Evolutionary conservation across 1,140 invertebrate genomes (phyloP).

Genomic region (Drosophila willistoni): DNA sequence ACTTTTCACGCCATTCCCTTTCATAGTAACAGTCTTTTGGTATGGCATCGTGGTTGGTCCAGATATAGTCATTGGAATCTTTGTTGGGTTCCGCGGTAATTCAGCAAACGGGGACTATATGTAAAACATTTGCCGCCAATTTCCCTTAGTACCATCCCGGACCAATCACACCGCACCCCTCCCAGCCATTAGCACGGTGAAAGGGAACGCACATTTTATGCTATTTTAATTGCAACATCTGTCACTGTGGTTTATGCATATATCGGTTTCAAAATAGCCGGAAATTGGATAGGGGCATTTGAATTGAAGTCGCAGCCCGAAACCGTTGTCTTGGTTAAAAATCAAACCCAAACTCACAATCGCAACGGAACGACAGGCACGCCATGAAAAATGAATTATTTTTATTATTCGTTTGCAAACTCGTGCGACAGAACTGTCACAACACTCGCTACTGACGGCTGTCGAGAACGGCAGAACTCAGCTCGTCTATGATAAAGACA

Average conservation of each 20-base stretch:
- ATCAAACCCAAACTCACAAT: slow-evolving; percentile 30
- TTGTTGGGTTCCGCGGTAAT: slow-evolving; percentile 27
- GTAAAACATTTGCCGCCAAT: slow-evolving; percentile 6
- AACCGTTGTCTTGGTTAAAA: background rate
- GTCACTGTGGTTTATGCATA: slow-evolving; percentile 83
- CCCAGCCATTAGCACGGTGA: slow-evolving; percentile 39
- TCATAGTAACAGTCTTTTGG: background rate
- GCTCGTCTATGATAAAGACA: slow-evolving; percentile 30
- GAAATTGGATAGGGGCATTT: slow-evolving; percentile 62
- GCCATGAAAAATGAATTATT: slow-evolving; percentile 77
- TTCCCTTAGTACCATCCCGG: slow-evolving; percentile 2
- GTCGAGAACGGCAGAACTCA: slow-evolving; percentile 27
- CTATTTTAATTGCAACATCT: slow-evolving; percentile 83
- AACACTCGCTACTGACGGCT: slow-evolving; percentile 60
- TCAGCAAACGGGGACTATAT: background rate
- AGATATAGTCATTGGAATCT: background rate
- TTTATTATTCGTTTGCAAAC: slow-evolving; percentile 67
- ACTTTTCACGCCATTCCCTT: slow-evolving; percentile 62
- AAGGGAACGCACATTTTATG: slow-evolving; percentile 69
- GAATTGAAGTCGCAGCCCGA: slow-evolving; percentile 24
- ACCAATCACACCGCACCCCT: slow-evolving; percentile 15
- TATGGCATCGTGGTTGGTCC: background rate
- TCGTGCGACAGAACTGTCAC: slow-evolving; percentile 69
- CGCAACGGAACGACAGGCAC: slow-evolving; percentile 20
- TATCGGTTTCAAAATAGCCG: slow-evolving; percentile 79